Evolutionary conservation across 2,888 invertebrate species (phyloP), one percentile per base, ranked within the genome.

Genomic region (Germaria angustata): DNA sequence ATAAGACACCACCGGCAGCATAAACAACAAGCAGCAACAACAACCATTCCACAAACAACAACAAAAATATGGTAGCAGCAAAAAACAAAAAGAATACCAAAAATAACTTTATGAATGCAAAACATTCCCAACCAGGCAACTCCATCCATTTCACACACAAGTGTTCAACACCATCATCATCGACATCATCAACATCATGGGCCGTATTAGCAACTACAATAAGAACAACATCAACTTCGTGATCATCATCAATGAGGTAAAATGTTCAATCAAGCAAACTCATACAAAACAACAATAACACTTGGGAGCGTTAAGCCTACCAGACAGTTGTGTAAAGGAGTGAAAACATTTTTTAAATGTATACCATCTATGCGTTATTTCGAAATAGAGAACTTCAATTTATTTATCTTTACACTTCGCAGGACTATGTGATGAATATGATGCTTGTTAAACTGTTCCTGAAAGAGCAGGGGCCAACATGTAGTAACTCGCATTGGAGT

Each of bases 71-170:
- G 39, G 41, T 46, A 61, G 36, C 63, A 53, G 46, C 22, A 68
- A 71, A 51, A 44, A 41, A 13, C 2, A 51, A n/a, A 20, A 39
- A 66, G 51, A 39, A 68, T 46, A 44, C 59, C 63, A 69, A 80
- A 80, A 72, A 83, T 72, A 83, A 59, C 73, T 75, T 57, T 41
- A 76, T 39, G 79, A 76, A 82, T 78, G 73, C 79, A 82, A 82
- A 79, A 76, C 65, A 78, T 65, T 49, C 59, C 51, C 69, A 78
- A 65, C 49, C 41, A 78, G 41, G 44, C 44, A 68, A 46, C 77
- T 66, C 41, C 46, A 72, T 49, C 46, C 75, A 76, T 49, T 68
- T 59, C 11, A 68, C 63, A 82, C 81, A 81, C 82, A 82, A 82
- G 82, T 82, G 82, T 82, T 82, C 82, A 71, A 82, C 78, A 71